Evolutionary conservation across 2,888 invertebrate species (phyloP), one percentile per base, ranked within the genome.

Genomic region (Synergus umbraculus): DNA sequence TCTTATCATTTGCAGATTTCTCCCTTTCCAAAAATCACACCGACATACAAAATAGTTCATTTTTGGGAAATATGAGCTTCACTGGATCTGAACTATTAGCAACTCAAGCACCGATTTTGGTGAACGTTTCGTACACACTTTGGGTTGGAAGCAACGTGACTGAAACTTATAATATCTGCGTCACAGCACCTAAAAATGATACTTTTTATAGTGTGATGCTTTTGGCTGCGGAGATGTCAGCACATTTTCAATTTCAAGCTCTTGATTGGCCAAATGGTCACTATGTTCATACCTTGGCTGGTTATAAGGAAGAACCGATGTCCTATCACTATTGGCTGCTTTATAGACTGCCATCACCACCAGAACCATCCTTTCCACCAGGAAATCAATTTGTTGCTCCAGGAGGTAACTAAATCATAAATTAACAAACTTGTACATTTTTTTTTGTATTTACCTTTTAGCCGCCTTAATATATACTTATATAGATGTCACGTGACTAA

Each of bases 211-310:
- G 94, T 89, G 95, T 96, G 84, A 97, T 97, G 97, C 95, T 96
- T 90, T 94, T 96, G 92, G 97, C 97, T 0, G 96, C 97, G 80
- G 96, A 96, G 83, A 94, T 95, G 87, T 97, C 97, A 90, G 93
- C 96, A 1, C 93, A 93, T 85, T 94, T 93, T 85, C 95, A 95
- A 88, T 96, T 96, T 90, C 95, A 95, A 84, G 97, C 97, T 0
- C 96, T 97, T 86, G 96, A 97, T 90, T 97, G 97, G 97, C 97
- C 97, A 1, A 97, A 97, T 90, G 97, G 97, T 0, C 97, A 97
- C 91, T 97, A 97, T 91, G 97, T 97, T 41, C 97, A 97, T 92
- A 97, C 97, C 0, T 93, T 97, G 84, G 96, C 95, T 0, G 96
- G 96, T 0, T 95, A 95, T 89, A 95, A 95, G 90, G 96, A 97